These are phyloP conservation scores for Drosophila stalkeri DNA, from an alignment of 2,888 invertebrate genomes.

Conservation along the genomic window DNA sequence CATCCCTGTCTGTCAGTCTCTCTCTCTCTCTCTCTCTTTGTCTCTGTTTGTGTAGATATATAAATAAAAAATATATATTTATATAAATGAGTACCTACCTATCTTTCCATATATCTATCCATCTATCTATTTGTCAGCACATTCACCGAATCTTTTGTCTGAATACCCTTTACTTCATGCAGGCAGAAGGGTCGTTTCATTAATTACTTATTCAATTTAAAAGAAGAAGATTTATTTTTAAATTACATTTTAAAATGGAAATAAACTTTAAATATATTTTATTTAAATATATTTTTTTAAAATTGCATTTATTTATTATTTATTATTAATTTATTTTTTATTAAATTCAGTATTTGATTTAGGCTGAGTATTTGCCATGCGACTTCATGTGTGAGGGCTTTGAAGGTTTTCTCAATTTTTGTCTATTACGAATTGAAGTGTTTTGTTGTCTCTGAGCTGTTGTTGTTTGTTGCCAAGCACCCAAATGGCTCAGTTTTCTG, in stretches of 20 bases:
- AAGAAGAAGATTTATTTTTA: too few relatives aligned
- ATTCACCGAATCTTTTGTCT: constrained; percentile 28
- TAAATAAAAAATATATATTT: background rate
- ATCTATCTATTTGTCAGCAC: constrained; percentile 30
- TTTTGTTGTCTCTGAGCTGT: constrained; percentile 53
- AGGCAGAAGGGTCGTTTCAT: background rate
- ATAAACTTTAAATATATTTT: too few relatives aligned
- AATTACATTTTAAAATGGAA: too few relatives aligned
- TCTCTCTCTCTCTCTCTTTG: background rate
- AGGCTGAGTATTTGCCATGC: constrained; percentile 27
- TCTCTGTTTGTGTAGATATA: background rate
- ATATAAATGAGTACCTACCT: background rate
- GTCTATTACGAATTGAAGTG: constrained; percentile 67
- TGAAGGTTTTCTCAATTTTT: constrained; percentile 64
- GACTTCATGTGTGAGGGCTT: constrained; percentile 3
- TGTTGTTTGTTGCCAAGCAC: constrained; percentile 72
- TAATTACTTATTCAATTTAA: background rate
- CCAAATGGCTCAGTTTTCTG: constrained; percentile 57
- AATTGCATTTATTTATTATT: too few relatives aligned
- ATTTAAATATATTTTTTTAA: too few relatives aligned
- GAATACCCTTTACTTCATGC: constrained; percentile 31
- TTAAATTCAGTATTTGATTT: background rate
- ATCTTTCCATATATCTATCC: constrained; percentile 9
- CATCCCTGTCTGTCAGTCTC: constrained; percentile 2
- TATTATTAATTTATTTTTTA: too few relatives aligned